Conservation (phyloP, 2,113 vertebrate genomes). For the Oryctolagus cuniculus region DNA sequence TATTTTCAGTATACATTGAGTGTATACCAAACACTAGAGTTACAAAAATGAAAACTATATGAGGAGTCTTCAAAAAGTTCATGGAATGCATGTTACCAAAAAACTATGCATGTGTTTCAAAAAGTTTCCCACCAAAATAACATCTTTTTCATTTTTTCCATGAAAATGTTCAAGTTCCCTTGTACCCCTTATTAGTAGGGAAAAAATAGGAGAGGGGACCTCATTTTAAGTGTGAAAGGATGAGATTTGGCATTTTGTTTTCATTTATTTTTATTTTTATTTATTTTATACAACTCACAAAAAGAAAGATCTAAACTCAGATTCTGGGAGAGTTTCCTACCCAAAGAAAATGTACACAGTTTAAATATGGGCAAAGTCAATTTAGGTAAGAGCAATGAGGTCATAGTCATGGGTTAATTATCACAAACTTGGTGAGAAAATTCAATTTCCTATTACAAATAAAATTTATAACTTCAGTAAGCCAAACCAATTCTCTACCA, state of each 20-base stretch:
- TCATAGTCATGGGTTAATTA: conserved; percentile 58
- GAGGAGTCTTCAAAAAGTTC: no score
- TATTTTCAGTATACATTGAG: neutral
- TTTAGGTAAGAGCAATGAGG: conserved; percentile 34
- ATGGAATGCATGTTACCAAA: no score
- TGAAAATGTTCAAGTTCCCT: no score
- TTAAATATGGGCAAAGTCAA: neutral
- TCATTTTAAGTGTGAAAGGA: neutral
- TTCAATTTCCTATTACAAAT: conserved; percentile 55
- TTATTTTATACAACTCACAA: neutral
- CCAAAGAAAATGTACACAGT: neutral
- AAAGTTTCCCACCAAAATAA: no score
- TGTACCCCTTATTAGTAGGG: no score
- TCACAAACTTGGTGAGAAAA: conserved; percentile 52
- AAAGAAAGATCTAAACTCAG: conserved; percentile 21
- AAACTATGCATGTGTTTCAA: no score
- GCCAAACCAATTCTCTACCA: conserved; percentile 49
- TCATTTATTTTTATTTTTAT: neutral
- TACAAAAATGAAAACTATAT: neutral
- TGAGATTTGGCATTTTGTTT: conserved; percentile 12
- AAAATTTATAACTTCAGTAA: conserved; percentile 26
- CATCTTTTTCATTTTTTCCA: no score
- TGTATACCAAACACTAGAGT: neutral
- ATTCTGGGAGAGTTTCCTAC: neutral
- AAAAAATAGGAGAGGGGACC: neutral